Conservation (phyloP, 2,113 vertebrate genomes). For the Aspiorhynchus laticeps region DNA sequence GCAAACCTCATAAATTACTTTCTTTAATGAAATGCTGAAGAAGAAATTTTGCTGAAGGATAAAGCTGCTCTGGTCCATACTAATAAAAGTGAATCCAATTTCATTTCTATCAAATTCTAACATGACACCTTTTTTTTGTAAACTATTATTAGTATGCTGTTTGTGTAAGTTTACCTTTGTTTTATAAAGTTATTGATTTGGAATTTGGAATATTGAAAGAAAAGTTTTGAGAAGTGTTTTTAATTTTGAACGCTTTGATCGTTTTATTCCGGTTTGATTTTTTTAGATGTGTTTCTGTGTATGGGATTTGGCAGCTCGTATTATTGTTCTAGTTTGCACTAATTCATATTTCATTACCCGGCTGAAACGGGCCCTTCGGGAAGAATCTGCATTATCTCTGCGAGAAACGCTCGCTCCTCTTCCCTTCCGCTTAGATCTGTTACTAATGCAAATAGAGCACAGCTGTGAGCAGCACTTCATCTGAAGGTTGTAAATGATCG, state of each 20-base stretch:
- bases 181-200: background rate
- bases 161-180: background rate
- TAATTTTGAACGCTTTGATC: background rate
- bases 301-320: constrained; percentile 19
- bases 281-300: constrained; percentile 15
- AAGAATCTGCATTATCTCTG: background rate
- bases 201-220: background rate
- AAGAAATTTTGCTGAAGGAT: background rate
- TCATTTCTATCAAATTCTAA: background rate
- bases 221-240: background rate
- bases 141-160: background rate
- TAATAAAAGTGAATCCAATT: background rate
- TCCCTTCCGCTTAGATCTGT: constrained; percentile 22
- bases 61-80: background rate
- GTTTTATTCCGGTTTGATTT: background rate
- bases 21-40: background rate
- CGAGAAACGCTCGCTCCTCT: background rate
- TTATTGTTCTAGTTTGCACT: constrained; percentile 34
- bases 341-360: constrained; percentile 41
- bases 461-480: constrained; percentile 2
- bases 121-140: background rate
- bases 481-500: background rate
- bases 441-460: constrained; percentile 5
- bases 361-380: constrained; percentile 1
- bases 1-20: background rate